Evolutionary conservation across 92 coral and sea anemone species (phyloP), one percentile per base, ranked within the genome.

Genomic region (Diadumene lineata): DNA sequence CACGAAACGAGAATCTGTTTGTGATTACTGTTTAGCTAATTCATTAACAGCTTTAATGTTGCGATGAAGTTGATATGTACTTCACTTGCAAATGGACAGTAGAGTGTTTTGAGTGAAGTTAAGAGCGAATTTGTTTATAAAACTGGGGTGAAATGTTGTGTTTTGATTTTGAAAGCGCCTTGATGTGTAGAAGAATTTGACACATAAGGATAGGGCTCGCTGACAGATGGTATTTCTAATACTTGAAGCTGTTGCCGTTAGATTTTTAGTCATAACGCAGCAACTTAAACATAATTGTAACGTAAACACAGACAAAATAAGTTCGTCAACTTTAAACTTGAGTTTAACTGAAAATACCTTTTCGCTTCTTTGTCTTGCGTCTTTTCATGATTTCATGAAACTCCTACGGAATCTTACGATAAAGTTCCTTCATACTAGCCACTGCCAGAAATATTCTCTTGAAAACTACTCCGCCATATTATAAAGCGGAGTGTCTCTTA

Each of bases 341-440:
- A 58, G 1, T 16, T 26, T 22, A 58, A 26, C 31, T 38, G 13
- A 58, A 13, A 53, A 4, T 71, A 72, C 77, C 77, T 72, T 56
- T 72, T 2, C 77, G 77, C 27, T 57, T 72, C 56, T 72, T 72
- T 30, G 33, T 56, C 13, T 34, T 56, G 22, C 77, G 34, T 33
- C 56, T 72, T 66, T 57, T 72, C 76, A 72, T 72, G 8, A 23
- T 34, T 33, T 72, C 76, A 56, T 22, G 50, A 56, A 15, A 72
- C 34, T 33, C 13, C 23, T 55, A 7, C 11, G 22, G 1, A 32
- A 30, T 9, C n/a, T n/a, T 23, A 17, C 76, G 50, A 58, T 43
- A 62, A 62, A 62, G 29, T 26, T 10, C n/a, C 43, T 31, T 30
- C 68, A 62, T 28, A 28, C 7, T 29, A n/a, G n/a, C n/a, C n/a